Percentiles rank a stretch among this genome's conserved stretches.
Evolutionary conservation across 2,113 vertebrate species (phyloP).

Genomic region (Phaetusa simplex): DNA sequence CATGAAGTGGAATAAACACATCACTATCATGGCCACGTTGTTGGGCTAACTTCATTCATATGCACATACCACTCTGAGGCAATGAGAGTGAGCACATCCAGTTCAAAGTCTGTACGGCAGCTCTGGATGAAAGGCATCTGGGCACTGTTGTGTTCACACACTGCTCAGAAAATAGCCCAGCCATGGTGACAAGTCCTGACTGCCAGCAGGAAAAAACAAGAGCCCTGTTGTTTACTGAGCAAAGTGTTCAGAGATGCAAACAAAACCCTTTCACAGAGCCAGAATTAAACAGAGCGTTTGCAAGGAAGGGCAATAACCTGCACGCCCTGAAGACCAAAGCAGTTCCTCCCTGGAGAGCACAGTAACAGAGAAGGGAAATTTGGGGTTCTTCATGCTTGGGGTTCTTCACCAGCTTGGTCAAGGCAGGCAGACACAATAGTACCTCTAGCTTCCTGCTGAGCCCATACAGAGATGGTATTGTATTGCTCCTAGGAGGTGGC

Average conservation of each 20-base stretch:
- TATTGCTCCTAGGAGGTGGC: neutral
- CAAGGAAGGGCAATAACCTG: neutral
- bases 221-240: neutral
- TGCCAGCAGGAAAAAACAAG: neutral
- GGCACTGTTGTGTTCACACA: neutral
- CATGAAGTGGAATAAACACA: neutral
- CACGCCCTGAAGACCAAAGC: neutral
- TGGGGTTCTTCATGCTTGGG: neutral
- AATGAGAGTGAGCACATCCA: neutral
- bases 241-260: neutral
- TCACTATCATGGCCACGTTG: neutral
- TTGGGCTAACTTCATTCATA: neutral
- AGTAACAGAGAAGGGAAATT: neutral
- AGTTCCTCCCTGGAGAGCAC: neutral
- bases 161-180: neutral
- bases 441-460: neutral
- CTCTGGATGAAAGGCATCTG: neutral
- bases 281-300: neutral
- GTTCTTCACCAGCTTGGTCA: neutral
- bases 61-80: accelerated
- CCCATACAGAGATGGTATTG: neutral
- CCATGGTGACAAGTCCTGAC: neutral
- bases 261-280: neutral
- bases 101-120: neutral
- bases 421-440: neutral